Conservation (phyloP, 2,888 invertebrate genomes). For the Melolontha melolontha region DNA sequence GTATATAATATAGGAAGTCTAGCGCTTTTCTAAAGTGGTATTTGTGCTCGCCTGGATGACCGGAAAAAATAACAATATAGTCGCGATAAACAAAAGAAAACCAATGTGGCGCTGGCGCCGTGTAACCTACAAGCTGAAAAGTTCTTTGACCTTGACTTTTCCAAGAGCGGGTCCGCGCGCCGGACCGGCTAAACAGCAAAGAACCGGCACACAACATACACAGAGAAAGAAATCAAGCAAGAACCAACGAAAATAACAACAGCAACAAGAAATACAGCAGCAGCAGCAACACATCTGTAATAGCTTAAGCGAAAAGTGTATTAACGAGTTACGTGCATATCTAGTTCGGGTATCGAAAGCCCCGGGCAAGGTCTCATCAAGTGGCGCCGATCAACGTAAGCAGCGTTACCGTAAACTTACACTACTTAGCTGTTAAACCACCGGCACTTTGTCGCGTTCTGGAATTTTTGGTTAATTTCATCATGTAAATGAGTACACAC, state of each 20-base stretch:
- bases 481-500: too few species aligned
- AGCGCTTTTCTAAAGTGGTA: too few species aligned
- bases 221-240: too few species aligned
- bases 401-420: too few species aligned
- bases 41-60: background rate
- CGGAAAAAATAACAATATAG: constrained; percentile 26
- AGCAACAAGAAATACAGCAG: too few species aligned
- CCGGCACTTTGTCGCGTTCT: too few species aligned
- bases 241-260: too few species aligned
- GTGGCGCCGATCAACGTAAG: constrained; percentile 44
- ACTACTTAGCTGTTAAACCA: too few species aligned
- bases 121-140: constrained; percentile 43
- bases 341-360: constrained; percentile 48
- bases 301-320: constrained; percentile 5
- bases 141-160: constrained; percentile 49
- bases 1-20: too few species aligned
- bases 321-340: constrained; percentile 41
- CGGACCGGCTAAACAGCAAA: too few species aligned
- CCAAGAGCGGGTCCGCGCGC: constrained; percentile 15
- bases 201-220: too few species aligned
- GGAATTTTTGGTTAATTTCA: too few species aligned
- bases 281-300: constrained; percentile 4
- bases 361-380: constrained; percentile 48
- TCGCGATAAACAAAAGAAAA: constrained; percentile 17
- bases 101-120: constrained; percentile 42